These are phyloP conservation scores for Clarias pachynema DNA, from an alignment of 2,797 vertebrate genomes.

Conservation along the genomic window DNA sequence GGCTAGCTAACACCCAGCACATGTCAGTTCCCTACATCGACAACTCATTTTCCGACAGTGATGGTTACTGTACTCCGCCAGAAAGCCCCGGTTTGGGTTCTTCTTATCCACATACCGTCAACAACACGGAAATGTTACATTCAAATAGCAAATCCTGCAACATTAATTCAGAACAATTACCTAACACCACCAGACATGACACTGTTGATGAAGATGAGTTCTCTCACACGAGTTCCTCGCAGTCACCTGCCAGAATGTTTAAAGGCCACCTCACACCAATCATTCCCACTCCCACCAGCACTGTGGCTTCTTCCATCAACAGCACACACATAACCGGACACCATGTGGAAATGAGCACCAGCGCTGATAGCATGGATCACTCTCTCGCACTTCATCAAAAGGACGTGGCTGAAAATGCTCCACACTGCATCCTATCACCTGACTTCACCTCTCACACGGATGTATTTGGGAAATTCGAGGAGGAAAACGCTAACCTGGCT, in stretches of 20 bases:
- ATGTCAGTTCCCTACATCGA: constrained; percentile 32
- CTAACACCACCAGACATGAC: not conserved
- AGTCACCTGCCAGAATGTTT: not conserved
- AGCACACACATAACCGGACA: not conserved
- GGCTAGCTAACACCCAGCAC: not conserved
- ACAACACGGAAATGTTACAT: not conserved
- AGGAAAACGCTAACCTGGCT: not conserved
- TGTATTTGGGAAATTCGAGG: not conserved
- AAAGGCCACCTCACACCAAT: not conserved
- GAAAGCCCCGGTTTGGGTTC: constrained; percentile 22
- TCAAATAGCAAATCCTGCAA: not conserved
- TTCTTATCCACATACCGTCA: not conserved
- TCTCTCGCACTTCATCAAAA: not conserved
- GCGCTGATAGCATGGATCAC: constrained; percentile 1
- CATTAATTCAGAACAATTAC: not conserved
- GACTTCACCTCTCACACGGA: not conserved
- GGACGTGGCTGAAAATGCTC: not conserved
- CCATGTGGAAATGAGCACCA: not conserved
- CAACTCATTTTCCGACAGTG: constrained; percentile 34
- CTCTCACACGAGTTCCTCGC: not conserved
- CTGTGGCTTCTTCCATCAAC: not conserved
- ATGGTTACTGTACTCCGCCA: constrained; percentile 47
- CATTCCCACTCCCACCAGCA: not conserved
- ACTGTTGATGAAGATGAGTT: not conserved
- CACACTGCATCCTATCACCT: not conserved